Base-by-base conservation (phyloP, 2,888 invertebrate genomes). In the Catocala fraxini region DNA sequence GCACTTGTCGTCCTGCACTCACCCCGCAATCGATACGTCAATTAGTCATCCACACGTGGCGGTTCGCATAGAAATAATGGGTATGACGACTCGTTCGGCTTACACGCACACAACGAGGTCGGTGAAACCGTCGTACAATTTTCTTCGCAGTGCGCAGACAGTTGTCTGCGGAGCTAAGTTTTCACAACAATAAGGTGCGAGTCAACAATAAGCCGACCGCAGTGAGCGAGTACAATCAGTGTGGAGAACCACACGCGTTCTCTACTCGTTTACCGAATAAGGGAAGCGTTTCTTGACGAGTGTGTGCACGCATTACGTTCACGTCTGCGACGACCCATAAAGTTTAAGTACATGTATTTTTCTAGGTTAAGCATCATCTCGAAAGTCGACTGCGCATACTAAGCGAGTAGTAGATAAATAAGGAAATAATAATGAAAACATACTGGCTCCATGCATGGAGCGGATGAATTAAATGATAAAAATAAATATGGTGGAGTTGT, bases 31-130 rank as follows among this genome's bases (percentile, higher is more conserved):
- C 76, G 63, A 76, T 76, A 69, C 82, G 79, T 82, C 86, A 86
- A 89, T 90, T 87, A 89, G 81, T 85, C 83, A 83, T 71, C 77
- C 74, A 73, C 89, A 88, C 84, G 84, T 89, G 89, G 73, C 71
- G 69, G 81, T 86, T 89, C 88, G 79, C 88, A 88, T 75, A 79
- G 77, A 70, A 72, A 81, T 82, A 84, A 84, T 82, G 80, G 81
- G 70, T 71, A 68, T 67, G 77, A 72, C 76, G 56, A 73, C 81
- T 81, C 83, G 83, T 82, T 82, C 79, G 79, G 68, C 67, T 75
- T 70, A 67, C 73, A 70, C 71, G 61, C 70, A 70, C 68, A 70
- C 77, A 68, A 72, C 76, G 80, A 81, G 83, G 85, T 81, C 82
- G 82, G 82, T 75, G 84, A 83, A 85, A 84, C 83, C 68, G 70